A percentile compares a stretch with the other conserved stretches of the same genome.
Evolutionary conservation across 2,113 vertebrate species (phyloP).

Genomic region (Cinclus cinclus): DNA sequence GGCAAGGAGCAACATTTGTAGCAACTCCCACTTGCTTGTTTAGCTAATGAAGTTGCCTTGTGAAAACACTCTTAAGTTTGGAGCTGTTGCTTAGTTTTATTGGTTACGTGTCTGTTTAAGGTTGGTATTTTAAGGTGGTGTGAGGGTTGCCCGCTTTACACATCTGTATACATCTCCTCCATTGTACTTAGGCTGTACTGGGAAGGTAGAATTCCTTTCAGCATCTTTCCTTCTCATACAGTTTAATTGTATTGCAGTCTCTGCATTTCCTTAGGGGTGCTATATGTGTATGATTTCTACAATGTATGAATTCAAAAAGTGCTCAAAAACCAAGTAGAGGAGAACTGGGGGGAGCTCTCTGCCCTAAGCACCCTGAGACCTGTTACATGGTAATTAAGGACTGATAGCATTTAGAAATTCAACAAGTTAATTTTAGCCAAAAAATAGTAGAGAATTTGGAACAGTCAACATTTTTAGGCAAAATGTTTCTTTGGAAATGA

Average conservation of each 20-base stretch:
- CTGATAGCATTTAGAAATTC: neutral
- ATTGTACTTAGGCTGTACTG: neutral
- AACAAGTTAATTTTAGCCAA: conserved; percentile 46
- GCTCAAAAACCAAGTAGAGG: neutral
- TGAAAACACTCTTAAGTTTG: conserved; percentile 48
- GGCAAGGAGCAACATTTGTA: conserved; percentile 25
- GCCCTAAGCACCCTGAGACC: neutral
- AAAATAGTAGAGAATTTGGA: conserved; percentile 47
- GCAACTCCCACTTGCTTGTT: conserved; percentile 24
- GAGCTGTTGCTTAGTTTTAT: conserved; percentile 24
- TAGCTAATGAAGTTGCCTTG: conserved; percentile 59
- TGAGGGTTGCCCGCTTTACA: neutral
- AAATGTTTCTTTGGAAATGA: conserved; percentile 59
- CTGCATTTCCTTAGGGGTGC: neutral
- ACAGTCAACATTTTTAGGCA: conserved; percentile 40
- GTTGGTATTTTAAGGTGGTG: neutral
- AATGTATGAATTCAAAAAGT: neutral
- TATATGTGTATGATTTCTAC: neutral
- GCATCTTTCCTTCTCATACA: neutral
- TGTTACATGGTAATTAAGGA: neutral
- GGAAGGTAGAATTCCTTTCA: neutral
- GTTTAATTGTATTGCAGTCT: neutral
- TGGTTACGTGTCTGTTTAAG: neutral
- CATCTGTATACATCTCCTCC: neutral
- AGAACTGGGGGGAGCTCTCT: neutral